Evolutionary conservation across 2,888 invertebrate species (phyloP), one percentile per base, ranked within the genome.

Genomic region (Notodonta dromedarius): DNA sequence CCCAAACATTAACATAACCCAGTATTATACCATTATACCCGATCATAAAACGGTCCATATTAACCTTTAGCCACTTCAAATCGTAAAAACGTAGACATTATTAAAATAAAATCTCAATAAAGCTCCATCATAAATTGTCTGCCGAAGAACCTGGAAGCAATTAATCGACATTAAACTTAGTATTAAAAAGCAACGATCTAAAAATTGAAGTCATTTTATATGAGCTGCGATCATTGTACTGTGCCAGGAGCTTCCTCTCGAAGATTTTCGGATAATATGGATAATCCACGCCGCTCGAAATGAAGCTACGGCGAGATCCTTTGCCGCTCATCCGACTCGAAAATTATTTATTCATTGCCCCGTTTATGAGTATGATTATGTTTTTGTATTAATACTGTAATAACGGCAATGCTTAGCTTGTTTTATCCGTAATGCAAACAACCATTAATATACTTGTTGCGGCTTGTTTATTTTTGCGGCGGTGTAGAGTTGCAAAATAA

Each of bases 201-300:
- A 88, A 87, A 87, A 67, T 52, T 86, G 71, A 82, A 87, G 84
- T 85, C 76, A 85, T 88, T 89, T 86, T 86, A 80, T 85, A 85
- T 83, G 84, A 86, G 81, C 82, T 73, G 65, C 81, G 83, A 87
- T 89, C 85, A 83, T 84, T 84, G 83, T 86, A 82, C 78, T 80
- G 70, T 69, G 82, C 76, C 80, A 77, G 76, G 79, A 80, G 81
- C 84, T 88, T 87, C 79, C 81, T 82, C 81, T 86, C 79, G 75
- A 82, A 89, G 90, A 89, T 88, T 90, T 89, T 86, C 77, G 88
- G 89, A 89, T 90, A 90, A 90, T 90, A 87, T 89, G 90, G 90
- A 90, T 90, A 86, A 90, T 89, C 90, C 88, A 71, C 76, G 82
- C 73, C 79, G 87, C 85, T 86, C 80, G 82, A 82, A 87, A 89